A percentile compares a stretch with the other conserved stretches of the same genome.
These are phyloP conservation scores for Malurus leucopterus DNA, from an alignment of 2,797 vertebrate species.

Conservation along the genomic window DNA sequence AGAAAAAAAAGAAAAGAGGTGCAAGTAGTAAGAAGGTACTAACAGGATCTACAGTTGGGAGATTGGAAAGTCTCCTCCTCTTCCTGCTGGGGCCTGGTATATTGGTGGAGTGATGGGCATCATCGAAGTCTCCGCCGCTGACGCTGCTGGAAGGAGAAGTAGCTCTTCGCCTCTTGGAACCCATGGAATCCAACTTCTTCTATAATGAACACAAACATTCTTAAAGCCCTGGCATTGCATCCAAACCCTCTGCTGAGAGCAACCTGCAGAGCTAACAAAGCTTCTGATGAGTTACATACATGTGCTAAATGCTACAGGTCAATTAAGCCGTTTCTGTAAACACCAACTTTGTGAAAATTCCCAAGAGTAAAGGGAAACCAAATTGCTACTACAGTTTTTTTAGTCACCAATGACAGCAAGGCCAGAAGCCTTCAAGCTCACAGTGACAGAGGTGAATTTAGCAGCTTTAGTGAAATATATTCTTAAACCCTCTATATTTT, in stretches of 20 bases:
- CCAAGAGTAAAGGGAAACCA: background rate
- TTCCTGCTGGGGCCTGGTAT: slow-evolving; percentile 89
- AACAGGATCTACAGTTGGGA: slow-evolving; percentile 97
- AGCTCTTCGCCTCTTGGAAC: slow-evolving; percentile 94
- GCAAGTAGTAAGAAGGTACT: slow-evolving; percentile 56
- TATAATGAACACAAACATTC: slow-evolving; percentile 69
- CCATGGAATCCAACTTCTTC: slow-evolving; percentile 88
- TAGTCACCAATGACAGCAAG: background rate
- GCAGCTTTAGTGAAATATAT: background rate
- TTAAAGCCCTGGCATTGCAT: slow-evolving; percentile 56
- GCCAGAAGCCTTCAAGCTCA: background rate
- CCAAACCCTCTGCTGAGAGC: background rate
- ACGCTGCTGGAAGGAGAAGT: slow-evolving; percentile 96
- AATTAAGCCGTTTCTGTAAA: background rate
- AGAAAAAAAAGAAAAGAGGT: background rate
- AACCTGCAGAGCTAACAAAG: background rate
- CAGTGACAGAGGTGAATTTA: background rate
- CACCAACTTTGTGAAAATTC: background rate
- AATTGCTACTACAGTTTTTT: background rate
- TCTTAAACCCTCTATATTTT: background rate
- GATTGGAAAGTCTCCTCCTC: slow-evolving; percentile 89
- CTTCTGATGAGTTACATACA: background rate
- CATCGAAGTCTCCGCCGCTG: slow-evolving; percentile 96
- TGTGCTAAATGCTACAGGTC: background rate
- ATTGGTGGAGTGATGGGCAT: slow-evolving; percentile 88